A percentile compares a stretch with the other conserved stretches of the same genome.
phyloP scores from a whole-genome alignment of 2,113 vertebrate species.

The Corythaixoides concolor region DNA sequence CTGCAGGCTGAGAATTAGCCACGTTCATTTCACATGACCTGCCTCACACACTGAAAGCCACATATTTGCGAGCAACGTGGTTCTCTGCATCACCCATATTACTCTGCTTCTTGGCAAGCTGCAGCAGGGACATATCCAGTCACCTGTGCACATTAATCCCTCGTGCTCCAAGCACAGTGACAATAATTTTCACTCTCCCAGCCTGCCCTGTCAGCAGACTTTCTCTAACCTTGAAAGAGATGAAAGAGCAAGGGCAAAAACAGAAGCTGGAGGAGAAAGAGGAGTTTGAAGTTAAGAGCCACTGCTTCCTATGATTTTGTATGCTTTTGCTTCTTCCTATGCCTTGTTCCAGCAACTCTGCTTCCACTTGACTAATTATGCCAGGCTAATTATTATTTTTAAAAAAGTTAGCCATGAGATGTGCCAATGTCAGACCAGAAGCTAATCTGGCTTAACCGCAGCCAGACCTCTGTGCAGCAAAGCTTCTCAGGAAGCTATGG shows the following conservation, averaged over 20 bases:
- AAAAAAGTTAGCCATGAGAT: background rate
- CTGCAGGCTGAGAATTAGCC: background rate
- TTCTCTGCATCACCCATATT: background rate
- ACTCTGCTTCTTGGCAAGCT: background rate
- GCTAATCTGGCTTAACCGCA: background rate
- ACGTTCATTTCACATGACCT: accelerated
- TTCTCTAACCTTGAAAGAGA: background rate
- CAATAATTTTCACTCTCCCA: background rate
- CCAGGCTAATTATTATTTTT: background rate
- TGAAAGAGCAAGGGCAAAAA: background rate
- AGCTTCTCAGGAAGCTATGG: background rate
- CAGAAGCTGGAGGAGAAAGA: background rate
- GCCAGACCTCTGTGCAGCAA: background rate
- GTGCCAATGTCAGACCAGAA: background rate
- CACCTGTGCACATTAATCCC: background rate
- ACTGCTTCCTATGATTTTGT: background rate
- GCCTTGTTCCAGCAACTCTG: background rate
- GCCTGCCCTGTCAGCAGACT: background rate
- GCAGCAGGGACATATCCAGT: background rate
- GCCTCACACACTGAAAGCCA: background rate
- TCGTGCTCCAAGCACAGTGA: background rate
- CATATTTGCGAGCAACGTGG: accelerated
- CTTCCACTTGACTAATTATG: background rate
- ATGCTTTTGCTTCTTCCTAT: background rate
- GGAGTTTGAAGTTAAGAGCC: background rate